Evolutionary conservation across 2,888 invertebrate species (phyloP).

Genomic region (Catocala fraxini): DNA sequence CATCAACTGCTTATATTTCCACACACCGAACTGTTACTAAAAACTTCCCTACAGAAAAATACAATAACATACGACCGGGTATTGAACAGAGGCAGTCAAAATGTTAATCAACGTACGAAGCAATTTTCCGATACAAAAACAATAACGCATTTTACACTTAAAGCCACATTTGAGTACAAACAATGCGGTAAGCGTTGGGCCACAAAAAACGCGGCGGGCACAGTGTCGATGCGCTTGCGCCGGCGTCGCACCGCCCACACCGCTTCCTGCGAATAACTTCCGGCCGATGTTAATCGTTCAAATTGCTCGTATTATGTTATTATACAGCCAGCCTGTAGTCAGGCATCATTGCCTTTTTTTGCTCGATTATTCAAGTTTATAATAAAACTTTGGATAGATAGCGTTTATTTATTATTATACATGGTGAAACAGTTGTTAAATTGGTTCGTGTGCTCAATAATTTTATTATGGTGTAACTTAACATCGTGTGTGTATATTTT

Average conservation of each 20-base stretch:
- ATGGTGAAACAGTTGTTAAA: constrained; percentile 24
- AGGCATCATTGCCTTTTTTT: constrained; percentile 78
- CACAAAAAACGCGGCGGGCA: constrained; percentile 21
- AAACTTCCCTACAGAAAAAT: too few species aligned
- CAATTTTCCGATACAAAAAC: constrained; percentile 17
- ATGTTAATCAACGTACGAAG: neutral
- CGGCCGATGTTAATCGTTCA: constrained; percentile 73
- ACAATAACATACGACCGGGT: too few species aligned
- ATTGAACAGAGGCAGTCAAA: neutral
- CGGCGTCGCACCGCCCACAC: constrained; percentile 65
- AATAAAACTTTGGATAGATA: constrained; percentile 48
- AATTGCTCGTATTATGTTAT: constrained; percentile 80
- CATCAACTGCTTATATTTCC: too few species aligned
- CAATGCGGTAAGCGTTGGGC: constrained; percentile 36
- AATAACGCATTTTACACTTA: constrained; percentile 24
- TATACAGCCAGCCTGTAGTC: constrained; percentile 71
- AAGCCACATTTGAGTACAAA: constrained; percentile 34
- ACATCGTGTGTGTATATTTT: too few species aligned
- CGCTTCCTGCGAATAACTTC: constrained; percentile 80
- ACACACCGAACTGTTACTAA: too few species aligned
- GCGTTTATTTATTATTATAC: constrained; percentile 26
- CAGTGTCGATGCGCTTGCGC: constrained; percentile 67
- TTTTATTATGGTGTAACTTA: neutral
- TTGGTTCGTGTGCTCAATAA: constrained; percentile 15
- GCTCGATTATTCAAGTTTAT: constrained; percentile 50